A percentile compares a stretch with the other conserved stretches of the same genome.
Conservation (phyloP, 1,140 invertebrate genomes). For the Micrasema minimum region DNA sequence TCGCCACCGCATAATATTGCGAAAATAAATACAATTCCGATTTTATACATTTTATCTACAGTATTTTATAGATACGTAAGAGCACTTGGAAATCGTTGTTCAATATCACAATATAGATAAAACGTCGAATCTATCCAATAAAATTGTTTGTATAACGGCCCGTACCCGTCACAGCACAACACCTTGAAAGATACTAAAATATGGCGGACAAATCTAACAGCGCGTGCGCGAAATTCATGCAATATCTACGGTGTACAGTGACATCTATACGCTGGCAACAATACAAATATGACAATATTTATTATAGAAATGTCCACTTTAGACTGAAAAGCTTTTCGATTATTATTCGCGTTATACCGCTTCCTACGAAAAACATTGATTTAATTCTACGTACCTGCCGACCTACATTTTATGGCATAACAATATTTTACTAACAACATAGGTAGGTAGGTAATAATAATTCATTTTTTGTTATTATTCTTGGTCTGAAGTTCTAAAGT, state of each 20-base stretch:
- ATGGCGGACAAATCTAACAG: constrained; percentile 39
- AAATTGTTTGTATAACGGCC: constrained; percentile 32
- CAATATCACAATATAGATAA: constrained; percentile 37
- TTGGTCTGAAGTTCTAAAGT: too few relatives aligned
- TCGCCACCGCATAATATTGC: constrained; percentile 39
- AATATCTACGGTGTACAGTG: constrained; percentile 4
- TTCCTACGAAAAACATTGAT: too few relatives aligned
- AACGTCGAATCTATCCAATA: constrained; percentile 39
- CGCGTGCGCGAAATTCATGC: constrained; percentile 39
- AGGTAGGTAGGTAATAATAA: too few relatives aligned
- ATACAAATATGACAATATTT: too few relatives aligned
- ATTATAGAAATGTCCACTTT: too few relatives aligned
- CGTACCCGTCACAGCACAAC: constrained; percentile 33
- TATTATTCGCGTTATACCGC: too few relatives aligned
- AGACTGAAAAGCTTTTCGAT: too few relatives aligned
- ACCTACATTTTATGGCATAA: too few relatives aligned
- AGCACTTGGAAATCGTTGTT: constrained; percentile 40
- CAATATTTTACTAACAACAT: too few relatives aligned
- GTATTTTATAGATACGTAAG: constrained; percentile 19
- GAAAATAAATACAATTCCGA: constrained; percentile 32
- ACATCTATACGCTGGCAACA: constrained; percentile 11
- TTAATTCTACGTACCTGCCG: too few relatives aligned
- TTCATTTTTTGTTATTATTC: too few relatives aligned
- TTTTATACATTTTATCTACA: constrained; percentile 32
- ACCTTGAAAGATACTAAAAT: constrained; percentile 46